phyloP scores from a whole-genome alignment of 2,113 vertebrate species.

The Zingel zingel region DNA sequence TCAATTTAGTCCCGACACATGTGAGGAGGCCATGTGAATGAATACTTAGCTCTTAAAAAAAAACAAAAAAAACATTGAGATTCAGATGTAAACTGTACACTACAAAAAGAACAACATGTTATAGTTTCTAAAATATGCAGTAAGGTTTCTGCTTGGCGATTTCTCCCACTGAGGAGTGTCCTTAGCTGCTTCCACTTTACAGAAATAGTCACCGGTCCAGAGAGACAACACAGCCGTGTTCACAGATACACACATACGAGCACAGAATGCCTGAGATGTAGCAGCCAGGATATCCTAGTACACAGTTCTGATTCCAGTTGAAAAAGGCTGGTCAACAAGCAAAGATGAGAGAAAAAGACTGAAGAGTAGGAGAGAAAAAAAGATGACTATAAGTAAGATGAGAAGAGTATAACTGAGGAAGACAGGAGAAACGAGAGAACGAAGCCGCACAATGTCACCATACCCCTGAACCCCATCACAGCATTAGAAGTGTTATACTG shows the following conservation, averaged over 20 bases:
- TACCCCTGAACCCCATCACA: constrained; percentile 27
- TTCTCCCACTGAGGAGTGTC: constrained; percentile 3
- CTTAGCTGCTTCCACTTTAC: constrained; percentile 11
- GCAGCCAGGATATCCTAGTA: not conserved
- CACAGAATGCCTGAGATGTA: not conserved
- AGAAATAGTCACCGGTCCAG: constrained; percentile 24
- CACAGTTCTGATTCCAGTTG: not conserved
- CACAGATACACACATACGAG: not conserved
- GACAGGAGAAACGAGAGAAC: constrained; percentile 24
- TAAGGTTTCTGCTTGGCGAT: not conserved
- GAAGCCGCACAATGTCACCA: constrained; percentile 27
- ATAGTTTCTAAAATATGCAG: constrained; percentile 17
- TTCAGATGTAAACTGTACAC: not conserved
- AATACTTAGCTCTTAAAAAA: constrained; percentile 8
- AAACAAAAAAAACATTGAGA: not conserved
- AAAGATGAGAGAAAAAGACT: constrained; percentile 10
- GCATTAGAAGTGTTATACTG: constrained; percentile 50
- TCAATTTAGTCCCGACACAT: not conserved
- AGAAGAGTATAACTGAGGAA: constrained; percentile 15
- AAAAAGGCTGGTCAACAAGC: constrained; percentile 5
- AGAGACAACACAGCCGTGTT: constrained; percentile 10
- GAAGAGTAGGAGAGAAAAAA: not conserved
- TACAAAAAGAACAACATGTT: not conserved
- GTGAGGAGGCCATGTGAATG: not conserved
- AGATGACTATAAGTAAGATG: constrained; percentile 10